Evolutionary conservation across 2,888 invertebrate genomes (phyloP).

Genomic region (Thyatira batis): DNA sequence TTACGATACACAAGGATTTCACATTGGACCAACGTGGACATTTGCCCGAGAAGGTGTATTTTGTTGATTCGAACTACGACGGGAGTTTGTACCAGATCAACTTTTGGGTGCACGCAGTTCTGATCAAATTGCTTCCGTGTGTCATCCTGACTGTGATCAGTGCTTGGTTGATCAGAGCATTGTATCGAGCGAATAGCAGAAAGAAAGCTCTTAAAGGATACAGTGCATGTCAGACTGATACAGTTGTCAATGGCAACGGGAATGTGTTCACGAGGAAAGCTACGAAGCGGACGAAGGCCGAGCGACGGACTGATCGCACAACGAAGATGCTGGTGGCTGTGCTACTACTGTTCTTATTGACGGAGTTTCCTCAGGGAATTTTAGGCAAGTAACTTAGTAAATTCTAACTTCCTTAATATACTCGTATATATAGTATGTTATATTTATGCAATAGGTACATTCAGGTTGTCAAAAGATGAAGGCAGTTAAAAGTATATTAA

Average conservation of each 20-base stretch:
- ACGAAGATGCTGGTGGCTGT: constrained; percentile 95
- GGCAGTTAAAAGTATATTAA: neutral
- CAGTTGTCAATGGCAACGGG: constrained; percentile 61
- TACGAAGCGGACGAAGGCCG: constrained; percentile 70
- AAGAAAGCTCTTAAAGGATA: constrained; percentile 83
- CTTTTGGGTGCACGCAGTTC: constrained; percentile 91
- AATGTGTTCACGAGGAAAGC: constrained; percentile 68
- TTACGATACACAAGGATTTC: constrained; percentile 63
- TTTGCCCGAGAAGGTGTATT: constrained; percentile 65
- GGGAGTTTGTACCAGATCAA: constrained; percentile 86
- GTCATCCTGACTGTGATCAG: constrained; percentile 88
- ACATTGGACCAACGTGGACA: constrained; percentile 59
- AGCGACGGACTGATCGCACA: constrained; percentile 86
- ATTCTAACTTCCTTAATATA: neutral
- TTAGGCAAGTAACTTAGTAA: constrained; percentile 74
- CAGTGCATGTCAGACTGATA: constrained; percentile 65
- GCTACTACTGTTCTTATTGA: constrained; percentile 91
- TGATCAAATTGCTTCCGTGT: constrained; percentile 91
- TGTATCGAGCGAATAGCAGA: constrained; percentile 86
- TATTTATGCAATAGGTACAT: too few relatives aligned
- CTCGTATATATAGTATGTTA: too few relatives aligned
- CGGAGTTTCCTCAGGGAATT: constrained; percentile 93
- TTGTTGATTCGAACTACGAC: constrained; percentile 80
- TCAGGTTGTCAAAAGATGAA: neutral
- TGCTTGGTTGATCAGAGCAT: constrained; percentile 86